Conservation (phyloP, 53 echinoderm and acorn worm species). For the Temnopleurus reevesii region DNA sequence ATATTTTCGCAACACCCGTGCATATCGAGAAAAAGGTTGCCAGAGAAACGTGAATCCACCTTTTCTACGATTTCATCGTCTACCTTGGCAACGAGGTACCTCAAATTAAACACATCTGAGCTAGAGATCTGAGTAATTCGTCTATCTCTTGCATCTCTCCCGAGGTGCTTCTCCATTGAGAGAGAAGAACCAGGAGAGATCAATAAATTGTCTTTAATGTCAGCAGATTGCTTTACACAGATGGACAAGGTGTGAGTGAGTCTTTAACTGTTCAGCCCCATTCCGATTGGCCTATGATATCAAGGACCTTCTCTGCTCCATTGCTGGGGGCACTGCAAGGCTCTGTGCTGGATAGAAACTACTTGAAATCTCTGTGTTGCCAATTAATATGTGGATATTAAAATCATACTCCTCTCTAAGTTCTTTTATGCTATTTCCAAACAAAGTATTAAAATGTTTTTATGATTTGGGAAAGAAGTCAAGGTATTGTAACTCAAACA, state of each 20-base stretch:
- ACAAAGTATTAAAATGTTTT: too few species aligned
- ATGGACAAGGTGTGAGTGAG: constrained; percentile 41
- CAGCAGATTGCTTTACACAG: constrained; percentile 44
- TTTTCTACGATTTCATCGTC: constrained; percentile 26
- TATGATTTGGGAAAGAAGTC: too few species aligned
- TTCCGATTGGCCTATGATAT: not conserved
- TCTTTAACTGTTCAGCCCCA: constrained; percentile 12
- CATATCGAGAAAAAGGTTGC: not conserved
- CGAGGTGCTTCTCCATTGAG: not conserved
- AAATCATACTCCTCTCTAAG: too few species aligned
- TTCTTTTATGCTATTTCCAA: too few species aligned
- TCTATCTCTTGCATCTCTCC: constrained; percentile 16
- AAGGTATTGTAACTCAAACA: too few species aligned
- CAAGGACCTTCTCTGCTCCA: not conserved
- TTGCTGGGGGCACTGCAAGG: not conserved
- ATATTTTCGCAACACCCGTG: constrained; percentile 26
- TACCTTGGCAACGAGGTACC: not conserved
- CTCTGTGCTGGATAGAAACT: too few species aligned
- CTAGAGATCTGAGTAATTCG: constrained; percentile 38
- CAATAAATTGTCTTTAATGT: constrained; percentile 49
- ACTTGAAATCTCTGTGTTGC: too few species aligned
- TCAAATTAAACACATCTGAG: constrained; percentile 25
- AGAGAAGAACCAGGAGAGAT: not conserved
- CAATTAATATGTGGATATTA: too few species aligned
- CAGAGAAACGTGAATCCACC: constrained; percentile 38